These are phyloP conservation scores for Hypotaenidia philippensis DNA, from an alignment of 2,797 vertebrate genomes.

Conservation along the genomic window DNA sequence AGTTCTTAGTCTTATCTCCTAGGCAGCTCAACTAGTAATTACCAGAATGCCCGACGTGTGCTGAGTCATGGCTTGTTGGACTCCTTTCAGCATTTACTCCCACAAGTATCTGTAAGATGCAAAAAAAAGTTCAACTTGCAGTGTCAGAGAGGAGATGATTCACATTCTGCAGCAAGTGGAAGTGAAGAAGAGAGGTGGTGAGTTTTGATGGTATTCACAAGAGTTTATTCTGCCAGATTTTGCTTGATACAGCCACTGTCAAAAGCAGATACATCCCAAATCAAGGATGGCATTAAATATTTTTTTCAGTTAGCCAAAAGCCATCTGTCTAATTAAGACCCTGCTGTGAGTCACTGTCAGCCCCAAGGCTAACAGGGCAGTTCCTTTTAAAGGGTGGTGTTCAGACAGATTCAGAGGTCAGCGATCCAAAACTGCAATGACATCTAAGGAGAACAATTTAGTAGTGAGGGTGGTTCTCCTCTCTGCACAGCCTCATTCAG, in stretches of 20 bases:
- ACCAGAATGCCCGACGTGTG: background rate
- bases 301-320: background rate
- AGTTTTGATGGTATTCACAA: background rate
- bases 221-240: background rate
- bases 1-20: background rate
- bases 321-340: background rate
- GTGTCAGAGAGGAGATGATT: constrained; percentile 23
- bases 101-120: constrained; percentile 37
- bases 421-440: background rate
- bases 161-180: constrained; percentile 50
- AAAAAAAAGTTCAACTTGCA: constrained; percentile 10
- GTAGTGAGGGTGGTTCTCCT: background rate
- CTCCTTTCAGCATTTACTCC: constrained; percentile 57
- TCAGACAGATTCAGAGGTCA: background rate
- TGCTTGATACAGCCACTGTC: background rate
- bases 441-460: background rate
- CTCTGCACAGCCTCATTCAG: background rate
- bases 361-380: background rate
- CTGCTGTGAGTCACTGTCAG: background rate
- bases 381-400: background rate
- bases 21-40: background rate
- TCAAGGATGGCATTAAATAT: background rate
- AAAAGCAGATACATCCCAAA: background rate
- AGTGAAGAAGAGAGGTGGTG: constrained; percentile 63
- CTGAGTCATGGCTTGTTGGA: constrained; percentile 34